Evolutionary conservation across 2,113 vertebrate genomes (phyloP), one percentile per base, ranked within the genome.

Genomic region (Hippocampus comes): DNA sequence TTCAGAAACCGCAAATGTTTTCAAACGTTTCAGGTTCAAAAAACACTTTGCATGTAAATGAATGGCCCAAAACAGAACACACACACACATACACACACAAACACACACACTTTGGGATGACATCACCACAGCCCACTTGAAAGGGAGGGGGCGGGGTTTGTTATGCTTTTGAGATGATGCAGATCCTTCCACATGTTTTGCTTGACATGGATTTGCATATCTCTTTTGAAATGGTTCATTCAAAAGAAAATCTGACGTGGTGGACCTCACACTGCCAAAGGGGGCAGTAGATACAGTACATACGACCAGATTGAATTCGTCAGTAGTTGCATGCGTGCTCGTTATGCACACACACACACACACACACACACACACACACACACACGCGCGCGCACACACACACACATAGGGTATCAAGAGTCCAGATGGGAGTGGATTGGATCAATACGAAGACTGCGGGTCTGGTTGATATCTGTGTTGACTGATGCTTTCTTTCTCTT

Each of bases 401-500:
- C 63, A 78, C 61, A 56, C 56, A 76, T 27, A 56, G 15, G 71
- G 72, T 78, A 81, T 84, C 75, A 81, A 57, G 41, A 80, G 81
- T 84, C 82, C 82, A 84, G 72, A 87, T 81, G 85, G 80, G 71
- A 85, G 76, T 72, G 68, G 79, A 76, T 70, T 78, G 75, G 85
- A 89, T 90, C 85, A 82, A 89, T 88, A 82, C 77, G 82, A 78
- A 86, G 80, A 85, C 83, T 74, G 78, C 74, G 74, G 79, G 73
- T 82, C 75, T 82, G 78, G 67, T 83, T 87, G 79, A 87, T 81
- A 76, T 86, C 77, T 79, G 81, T 74, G 67, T 81, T 70, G n/a
- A 67, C 66, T 63, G 18, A 67, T 15, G 66, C 8, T 56, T 8
- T 71, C 42, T 71, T 17, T 67, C 49, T 75, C 51, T 64, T 72